Evolutionary conservation across 2,888 invertebrate species (phyloP).

Genomic region (Oxycera nigricornis): DNA sequence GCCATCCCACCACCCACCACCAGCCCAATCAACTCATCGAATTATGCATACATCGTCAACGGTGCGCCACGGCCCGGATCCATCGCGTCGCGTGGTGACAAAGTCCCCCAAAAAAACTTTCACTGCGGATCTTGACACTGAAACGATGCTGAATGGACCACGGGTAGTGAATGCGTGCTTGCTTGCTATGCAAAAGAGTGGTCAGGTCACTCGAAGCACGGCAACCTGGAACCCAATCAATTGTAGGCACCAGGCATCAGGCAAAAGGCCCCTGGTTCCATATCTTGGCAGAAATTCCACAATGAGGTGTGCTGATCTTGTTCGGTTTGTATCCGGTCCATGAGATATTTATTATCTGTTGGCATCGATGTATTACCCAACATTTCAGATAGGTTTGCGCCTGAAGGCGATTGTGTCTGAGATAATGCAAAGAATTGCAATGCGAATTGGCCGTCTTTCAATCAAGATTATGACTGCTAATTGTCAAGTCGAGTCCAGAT

Average conservation of each 20-base stretch:
- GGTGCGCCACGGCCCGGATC: neutral
- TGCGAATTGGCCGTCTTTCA: too few species aligned
- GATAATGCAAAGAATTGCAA: neutral
- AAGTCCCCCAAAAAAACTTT: constrained; percentile 28
- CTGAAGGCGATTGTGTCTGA: neutral
- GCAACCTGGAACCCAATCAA: neutral
- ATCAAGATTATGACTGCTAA: too few species aligned
- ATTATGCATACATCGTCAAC: neutral
- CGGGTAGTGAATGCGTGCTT: neutral
- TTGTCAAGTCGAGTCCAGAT: too few species aligned
- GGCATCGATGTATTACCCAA: neutral
- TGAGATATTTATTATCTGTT: neutral
- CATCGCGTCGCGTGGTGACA: neutral
- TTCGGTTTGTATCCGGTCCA: neutral
- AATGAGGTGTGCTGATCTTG: neutral
- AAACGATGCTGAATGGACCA: constrained; percentile 26
- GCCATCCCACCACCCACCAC: too few species aligned
- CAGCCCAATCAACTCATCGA: too few species aligned
- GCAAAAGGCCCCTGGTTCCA: too few species aligned
- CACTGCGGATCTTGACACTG: constrained; percentile 38
- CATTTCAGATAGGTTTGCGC: neutral
- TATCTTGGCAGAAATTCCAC: constrained; percentile 3
- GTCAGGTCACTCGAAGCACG: neutral
- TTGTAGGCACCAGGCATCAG: neutral
- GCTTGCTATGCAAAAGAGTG: neutral